Evolutionary conservation across 2,888 invertebrate genomes (phyloP), one percentile per base, ranked within the genome.

Genomic region (Incurvaria masculella): DNA sequence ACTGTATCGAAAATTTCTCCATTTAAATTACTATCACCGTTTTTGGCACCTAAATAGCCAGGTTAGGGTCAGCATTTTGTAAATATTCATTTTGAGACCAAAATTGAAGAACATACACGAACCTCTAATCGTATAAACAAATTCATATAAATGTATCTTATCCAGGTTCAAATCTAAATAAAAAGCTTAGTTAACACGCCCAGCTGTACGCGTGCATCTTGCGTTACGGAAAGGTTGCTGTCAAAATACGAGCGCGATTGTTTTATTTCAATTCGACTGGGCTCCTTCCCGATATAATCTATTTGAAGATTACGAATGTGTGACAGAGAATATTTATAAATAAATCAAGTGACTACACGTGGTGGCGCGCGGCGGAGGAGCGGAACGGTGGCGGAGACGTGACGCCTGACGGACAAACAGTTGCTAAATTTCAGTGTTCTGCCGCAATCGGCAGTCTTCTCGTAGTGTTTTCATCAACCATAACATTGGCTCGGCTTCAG

Each of bases 351-450:
- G 33, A 33, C 33, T 11, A 33, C 33, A 4, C 11, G 11, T 33
- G n/a, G 14, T 33, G 14, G 3, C 33, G 14, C 14, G 33, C 8
- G 6, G 33, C 14, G 33, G 33, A 33, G 11, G 3, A 33, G 33
- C 33, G n/a, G n/a, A n/a, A n/a, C n/a, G n/a, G n/a, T n/a, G n/a
- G n/a, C n/a, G n/a, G n/a, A 14, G 8, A 33, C 33, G 11, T 23
- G 10, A 23, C 23, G 10, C 23, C 10, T 10, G 10, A 23, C 23
- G 65, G 69, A 68, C 71, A 68, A 72, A 69, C 76, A 78, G 76
- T 75, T 75, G 76, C 72, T 74, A 75, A 72, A 76, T 76, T 72
- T 76, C 75, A 74, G 69, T 69, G 69, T 68, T 74, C 63, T 23
- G 4, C 10, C 23, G 23, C 23, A 23, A 4, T 23, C 23, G 4